Evolutionary conservation across 2,113 vertebrate genomes (phyloP).

Genomic region (Mastomys natalensis): DNA sequence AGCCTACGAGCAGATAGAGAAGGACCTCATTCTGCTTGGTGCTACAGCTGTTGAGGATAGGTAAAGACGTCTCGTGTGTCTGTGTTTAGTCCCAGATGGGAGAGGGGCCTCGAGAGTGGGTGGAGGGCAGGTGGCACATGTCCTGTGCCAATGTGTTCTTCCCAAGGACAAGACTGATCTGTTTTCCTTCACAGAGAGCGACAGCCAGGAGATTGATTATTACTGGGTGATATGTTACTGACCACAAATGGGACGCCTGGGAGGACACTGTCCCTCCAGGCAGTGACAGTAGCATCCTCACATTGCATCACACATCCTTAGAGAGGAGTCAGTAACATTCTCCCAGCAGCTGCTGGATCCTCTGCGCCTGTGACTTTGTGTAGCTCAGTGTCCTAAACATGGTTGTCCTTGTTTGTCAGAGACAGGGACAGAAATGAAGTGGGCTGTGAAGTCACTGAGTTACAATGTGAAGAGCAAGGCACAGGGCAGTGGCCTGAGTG

Average conservation of each 20-base stretch:
- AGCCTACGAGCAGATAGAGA: conserved; percentile 95
- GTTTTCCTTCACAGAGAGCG: no score
- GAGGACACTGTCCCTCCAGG: not conserved
- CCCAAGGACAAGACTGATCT: not conserved
- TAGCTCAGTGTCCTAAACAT: no score
- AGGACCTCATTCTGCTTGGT: conserved; percentile 93
- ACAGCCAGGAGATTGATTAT: fast-evolving
- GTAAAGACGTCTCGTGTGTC: conserved; percentile 77
- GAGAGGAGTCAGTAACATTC: fast-evolving
- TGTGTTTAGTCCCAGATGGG: not conserved
- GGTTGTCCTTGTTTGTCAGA: not conserved
- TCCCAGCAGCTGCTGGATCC: not conserved
- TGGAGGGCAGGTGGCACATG: not conserved
- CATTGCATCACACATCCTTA: fast-evolving
- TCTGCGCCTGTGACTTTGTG: not conserved
- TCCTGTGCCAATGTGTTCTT: not conserved
- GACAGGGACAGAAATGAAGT: not conserved
- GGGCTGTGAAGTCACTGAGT: no score
- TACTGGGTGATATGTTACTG: no score
- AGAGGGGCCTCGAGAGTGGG: fast-evolving
- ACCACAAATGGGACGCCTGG: not conserved
- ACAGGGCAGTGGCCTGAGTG: not conserved
- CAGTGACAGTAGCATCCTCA: not conserved
- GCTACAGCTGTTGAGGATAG: conserved; percentile 98
- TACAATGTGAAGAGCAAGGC: not conserved